Conservation (phyloP, 2,113 vertebrate species). For the Trogon melanurus region DNA sequence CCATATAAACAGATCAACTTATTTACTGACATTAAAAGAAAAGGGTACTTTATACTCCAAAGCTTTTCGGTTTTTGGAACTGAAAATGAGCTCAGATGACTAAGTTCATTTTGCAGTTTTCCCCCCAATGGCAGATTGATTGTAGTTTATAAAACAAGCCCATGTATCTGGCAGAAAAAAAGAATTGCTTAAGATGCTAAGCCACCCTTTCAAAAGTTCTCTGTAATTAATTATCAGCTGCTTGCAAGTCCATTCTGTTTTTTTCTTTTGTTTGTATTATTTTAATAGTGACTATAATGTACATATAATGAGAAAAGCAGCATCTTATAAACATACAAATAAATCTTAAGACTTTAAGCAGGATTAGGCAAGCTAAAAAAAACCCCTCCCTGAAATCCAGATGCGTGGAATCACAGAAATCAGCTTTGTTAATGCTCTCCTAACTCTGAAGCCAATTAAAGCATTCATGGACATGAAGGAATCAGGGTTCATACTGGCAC, state of each 20-base stretch:
- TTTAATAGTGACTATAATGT: conserved; percentile 35
- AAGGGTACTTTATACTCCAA: conserved; percentile 40
- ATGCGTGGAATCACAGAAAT: conserved; percentile 47
- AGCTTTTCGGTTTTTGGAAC: conserved; percentile 34
- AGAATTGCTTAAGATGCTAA: conserved; percentile 63
- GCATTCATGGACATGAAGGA: conserved; percentile 33
- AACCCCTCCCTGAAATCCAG: conserved; percentile 39
- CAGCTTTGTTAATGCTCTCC: conserved; percentile 56
- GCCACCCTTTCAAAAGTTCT: conserved; percentile 47
- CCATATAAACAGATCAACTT: conserved; percentile 72
- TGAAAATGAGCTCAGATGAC: conserved; percentile 57
- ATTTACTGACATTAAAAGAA: conserved; percentile 69
- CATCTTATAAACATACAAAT: conserved; percentile 61
- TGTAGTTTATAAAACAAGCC: conserved; percentile 60
- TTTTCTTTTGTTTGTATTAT: conserved; percentile 42
- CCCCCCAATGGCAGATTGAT: conserved; percentile 51
- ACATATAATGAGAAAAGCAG: conserved; percentile 34
- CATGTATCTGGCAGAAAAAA: conserved; percentile 55
- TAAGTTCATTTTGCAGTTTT: conserved; percentile 43
- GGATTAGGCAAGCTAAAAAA: conserved; percentile 42
- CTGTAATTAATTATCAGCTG: conserved; percentile 63
- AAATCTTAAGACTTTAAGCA: conserved; percentile 60
- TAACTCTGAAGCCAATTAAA: conserved; percentile 56
- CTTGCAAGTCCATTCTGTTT: conserved; percentile 55
- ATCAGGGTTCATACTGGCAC: neutral